Percentiles rank a stretch among this genome's conserved stretches.
Evolutionary conservation across 1,140 invertebrate species (phyloP).

Genomic region (Eumeta japonica): DNA sequence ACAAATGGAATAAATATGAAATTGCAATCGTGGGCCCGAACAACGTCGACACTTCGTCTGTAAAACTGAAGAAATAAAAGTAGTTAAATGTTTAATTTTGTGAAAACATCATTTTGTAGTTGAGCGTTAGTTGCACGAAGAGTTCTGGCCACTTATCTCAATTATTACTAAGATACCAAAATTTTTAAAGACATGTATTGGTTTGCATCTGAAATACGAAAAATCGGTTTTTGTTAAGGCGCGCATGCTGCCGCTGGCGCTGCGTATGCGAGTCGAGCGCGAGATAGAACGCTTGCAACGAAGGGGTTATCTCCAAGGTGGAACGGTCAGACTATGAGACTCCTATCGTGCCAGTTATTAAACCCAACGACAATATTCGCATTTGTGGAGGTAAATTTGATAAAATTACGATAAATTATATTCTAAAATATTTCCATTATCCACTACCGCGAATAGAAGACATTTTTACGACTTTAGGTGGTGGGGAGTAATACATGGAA

Average conservation of each 20-base stretch:
- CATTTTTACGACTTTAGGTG: constrained; percentile 20
- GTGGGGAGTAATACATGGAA: constrained; percentile 22
- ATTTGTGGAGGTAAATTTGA: constrained; percentile 7
- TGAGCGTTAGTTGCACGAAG: no score
- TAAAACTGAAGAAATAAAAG: no score
- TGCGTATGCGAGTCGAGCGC: background rate
- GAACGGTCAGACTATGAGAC: constrained; percentile 2
- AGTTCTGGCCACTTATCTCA: no score
- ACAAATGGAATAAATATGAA: no score
- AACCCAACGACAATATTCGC: background rate
- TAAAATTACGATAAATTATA: constrained; percentile 18
- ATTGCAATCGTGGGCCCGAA: no score
- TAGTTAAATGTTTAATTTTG: no score
- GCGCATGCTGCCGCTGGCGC: background rate
- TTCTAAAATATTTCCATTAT: constrained; percentile 16
- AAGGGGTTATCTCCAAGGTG: background rate
- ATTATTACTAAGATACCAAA: no score
- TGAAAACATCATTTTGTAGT: no score
- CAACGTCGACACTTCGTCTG: no score
- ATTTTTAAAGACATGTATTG: background rate
- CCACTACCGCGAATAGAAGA: constrained; percentile 26
- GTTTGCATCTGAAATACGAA: background rate
- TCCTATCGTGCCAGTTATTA: constrained; percentile 4
- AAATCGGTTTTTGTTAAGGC: constrained; percentile 1
- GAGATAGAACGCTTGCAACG: background rate